Base-by-base conservation (phyloP, 2,888 invertebrate genomes). In the Phoronis australis region DNA sequence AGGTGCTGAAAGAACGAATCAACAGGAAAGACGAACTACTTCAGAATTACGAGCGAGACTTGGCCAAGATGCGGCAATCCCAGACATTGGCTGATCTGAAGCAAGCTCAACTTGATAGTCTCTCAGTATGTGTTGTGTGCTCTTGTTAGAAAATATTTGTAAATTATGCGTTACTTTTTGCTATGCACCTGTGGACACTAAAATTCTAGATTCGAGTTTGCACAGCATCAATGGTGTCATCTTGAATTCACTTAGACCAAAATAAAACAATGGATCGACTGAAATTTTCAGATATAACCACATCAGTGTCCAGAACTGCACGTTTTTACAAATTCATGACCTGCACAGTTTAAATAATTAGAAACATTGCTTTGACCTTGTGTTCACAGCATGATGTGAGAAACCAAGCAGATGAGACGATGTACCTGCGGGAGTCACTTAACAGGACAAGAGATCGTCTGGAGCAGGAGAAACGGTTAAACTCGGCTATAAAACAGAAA, bases 1-100 rank as follows among this genome's bases (percentile, higher is more conserved):
- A n/a, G n/a, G n/a, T n/a, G 4, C 50, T 73, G 48, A 60, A 61
- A 42, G 74, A 75, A 31, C 55, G 69, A 42, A 64, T 74, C 21
- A 47, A 52, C 4, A 57, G 75, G 38, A 77, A 77, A 48, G 74
- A 75, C 47, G 71, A 72, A 27, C 58, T 77, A 9, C 55, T 77
- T n/a, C 65, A 68, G 42, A 72, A 71, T 23, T 77, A 76, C 54
- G 77, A 77, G 51, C 56, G 60, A 43, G 76, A 76, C 56, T 56
- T 77, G n/a, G 68, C 69, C 15, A 74, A 69, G 55, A 61, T 77
- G 42, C 66, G 73, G 69, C 71, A 73, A 65, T 68, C 71, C 37
- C 71, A 73, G 48, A 68, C 68, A 51, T 41, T 71, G 48, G 71
- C 73, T 12, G 63, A 65, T 23, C 58, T 57, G 37, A 71, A 69